Base-by-base conservation (phyloP, 2,888 invertebrate species). In the Trissolcus japonicus region DNA sequence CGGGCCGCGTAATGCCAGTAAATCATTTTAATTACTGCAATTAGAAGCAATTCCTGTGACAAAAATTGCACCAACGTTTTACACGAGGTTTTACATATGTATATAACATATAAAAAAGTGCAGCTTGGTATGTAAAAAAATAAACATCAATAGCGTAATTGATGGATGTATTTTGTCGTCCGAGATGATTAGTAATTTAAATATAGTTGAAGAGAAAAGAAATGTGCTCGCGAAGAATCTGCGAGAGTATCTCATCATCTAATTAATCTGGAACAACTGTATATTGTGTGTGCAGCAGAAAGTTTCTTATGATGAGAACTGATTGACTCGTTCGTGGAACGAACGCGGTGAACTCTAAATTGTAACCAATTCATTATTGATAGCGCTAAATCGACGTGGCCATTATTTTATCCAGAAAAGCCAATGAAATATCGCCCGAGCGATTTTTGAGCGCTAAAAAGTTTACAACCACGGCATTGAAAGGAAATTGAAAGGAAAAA, bases 361-460 rank as follows among this genome's bases (percentile, higher is more conserved):
- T 59, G 40, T 54, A 25, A 53, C 59, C 63, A 71, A 71, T 63
- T 53, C 71, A 59, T 63, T 57, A 57, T 63, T 59, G 63, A 71
- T 71, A 62, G 55, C 61, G 53, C 48, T 6, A 35, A 55, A 61
- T 61, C 14, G 60, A 19, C 46, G 61, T 51, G 43, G 6, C 19
- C 56, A 65, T 63, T 57, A 61, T 71, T 57, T 69, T 43, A 7
- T 35, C 35, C 35, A 9, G 35, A 35, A 35, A n/a, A 19, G 50
- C 3, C 51, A 6, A 35, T 1, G 53, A 71, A 59, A 51, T 62
- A 71, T 63, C 17, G 53, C 19, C 62, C 29, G 51, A 43, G 16
- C 51, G 43, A 71, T 57, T 53, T 51, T 40, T 41, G 21, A 59
- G 35, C 43, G 51, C 53, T 6, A 35, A n/a, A 25, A 13, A 46